phyloP scores from a whole-genome alignment of 2,888 invertebrate species.

The Cryptocephalus primarius region DNA sequence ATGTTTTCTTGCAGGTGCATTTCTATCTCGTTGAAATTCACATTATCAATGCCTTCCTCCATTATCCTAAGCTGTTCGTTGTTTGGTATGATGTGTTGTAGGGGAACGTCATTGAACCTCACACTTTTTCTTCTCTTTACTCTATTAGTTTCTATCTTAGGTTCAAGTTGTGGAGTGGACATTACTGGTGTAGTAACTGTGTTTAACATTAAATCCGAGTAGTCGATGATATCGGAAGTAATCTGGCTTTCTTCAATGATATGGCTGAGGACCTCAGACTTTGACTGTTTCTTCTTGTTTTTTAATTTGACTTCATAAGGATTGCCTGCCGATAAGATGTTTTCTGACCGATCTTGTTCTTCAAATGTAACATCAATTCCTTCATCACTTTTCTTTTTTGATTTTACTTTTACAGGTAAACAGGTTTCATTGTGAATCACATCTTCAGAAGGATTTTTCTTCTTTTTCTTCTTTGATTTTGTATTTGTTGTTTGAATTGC shows the following conservation, averaged over 20 bases:
- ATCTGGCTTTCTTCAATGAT: background rate
- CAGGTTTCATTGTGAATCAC: no score
- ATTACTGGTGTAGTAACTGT: constrained; percentile 18
- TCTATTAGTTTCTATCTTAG: constrained; percentile 1
- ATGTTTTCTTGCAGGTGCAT: constrained; percentile 24
- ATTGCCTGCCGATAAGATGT: constrained; percentile 1
- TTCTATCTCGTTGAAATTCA: constrained; percentile 18
- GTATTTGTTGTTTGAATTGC: constrained; percentile 1
- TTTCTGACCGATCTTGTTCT: constrained; percentile 3
- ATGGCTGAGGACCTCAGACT: background rate
- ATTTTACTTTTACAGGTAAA: background rate
- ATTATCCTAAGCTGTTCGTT: constrained; percentile 18
- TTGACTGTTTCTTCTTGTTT: background rate
- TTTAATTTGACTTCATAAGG: constrained; percentile 5
- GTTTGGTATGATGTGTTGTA: constrained; percentile 26
- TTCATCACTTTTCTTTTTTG: background rate
- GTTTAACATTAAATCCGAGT: constrained; percentile 23
- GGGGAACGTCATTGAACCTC: constrained; percentile 25
- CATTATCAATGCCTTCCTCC: constrained; percentile 20
- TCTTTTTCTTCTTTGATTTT: background rate
- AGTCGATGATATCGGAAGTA: background rate
- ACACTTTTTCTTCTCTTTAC: constrained; percentile 18
- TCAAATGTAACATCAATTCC: constrained; percentile 1
- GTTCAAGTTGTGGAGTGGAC: background rate
- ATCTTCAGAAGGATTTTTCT: constrained; percentile 1